phyloP scores from a whole-genome alignment of 2,888 invertebrate species.

The Oxystoma pomonae region DNA sequence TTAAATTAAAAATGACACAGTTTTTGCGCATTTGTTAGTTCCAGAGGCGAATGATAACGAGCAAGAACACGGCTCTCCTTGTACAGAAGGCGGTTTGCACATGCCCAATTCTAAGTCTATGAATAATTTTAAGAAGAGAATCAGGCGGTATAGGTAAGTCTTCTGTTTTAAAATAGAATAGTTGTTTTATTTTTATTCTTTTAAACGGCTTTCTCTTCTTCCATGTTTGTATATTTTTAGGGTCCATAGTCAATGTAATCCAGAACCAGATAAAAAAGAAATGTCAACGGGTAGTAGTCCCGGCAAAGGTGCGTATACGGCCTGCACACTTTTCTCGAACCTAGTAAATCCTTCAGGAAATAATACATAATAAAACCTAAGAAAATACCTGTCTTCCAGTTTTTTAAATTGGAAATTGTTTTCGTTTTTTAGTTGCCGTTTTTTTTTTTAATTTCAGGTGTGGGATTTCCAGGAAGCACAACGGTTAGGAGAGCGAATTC shows the following conservation, averaged over 20 bases:
- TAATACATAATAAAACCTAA: too few species aligned
- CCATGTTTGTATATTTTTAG: conserved; percentile 46
- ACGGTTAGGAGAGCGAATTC: conserved; percentile 61
- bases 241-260: conserved; percentile 60
- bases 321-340: too few species aligned
- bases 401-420: too few species aligned
- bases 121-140: conserved; percentile 54
- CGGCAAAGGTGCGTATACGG: conserved; percentile 44
- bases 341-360: too few species aligned
- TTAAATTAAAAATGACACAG: too few species aligned
- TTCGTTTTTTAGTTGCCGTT: too few species aligned
- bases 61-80: conserved; percentile 52
- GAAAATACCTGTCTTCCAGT: too few species aligned
- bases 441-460: too few species aligned
- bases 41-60: conserved; percentile 32
- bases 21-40: too few species aligned
- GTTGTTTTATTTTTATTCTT: too few species aligned
- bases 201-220: too few species aligned
- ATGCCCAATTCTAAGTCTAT: conserved; percentile 57
- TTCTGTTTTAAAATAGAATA: too few species aligned
- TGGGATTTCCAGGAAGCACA: conserved; percentile 30
- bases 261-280: conserved; percentile 44
- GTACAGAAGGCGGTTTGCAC: conserved; percentile 57
- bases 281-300: conserved; percentile 49
- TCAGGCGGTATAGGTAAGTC: conserved; percentile 52